These are phyloP conservation scores for Parotia lawesii DNA, from an alignment of 2,113 vertebrate genomes.

Conservation along the genomic window DNA sequence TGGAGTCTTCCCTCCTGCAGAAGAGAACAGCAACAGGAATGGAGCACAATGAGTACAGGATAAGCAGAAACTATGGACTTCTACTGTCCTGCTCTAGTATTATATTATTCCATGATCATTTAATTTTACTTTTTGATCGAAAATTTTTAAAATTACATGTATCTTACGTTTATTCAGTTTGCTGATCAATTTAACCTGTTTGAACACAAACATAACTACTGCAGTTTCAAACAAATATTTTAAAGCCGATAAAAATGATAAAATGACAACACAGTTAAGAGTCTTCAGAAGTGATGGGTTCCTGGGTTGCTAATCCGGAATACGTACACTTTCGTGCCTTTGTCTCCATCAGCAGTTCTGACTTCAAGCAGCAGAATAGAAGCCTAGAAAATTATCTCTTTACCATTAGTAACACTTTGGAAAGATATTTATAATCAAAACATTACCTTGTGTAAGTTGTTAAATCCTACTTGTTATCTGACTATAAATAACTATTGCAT, in stretches of 20 bases:
- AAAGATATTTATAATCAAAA: conserved; percentile 90
- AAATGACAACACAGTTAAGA: conserved; percentile 89
- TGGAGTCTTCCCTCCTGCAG: conserved; percentile 98
- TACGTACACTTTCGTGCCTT: conserved; percentile 99
- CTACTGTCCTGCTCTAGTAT: conserved; percentile 76
- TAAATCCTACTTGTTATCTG: conserved; percentile 72
- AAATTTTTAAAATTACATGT: conserved; percentile 76
- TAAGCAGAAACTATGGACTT: conserved; percentile 59
- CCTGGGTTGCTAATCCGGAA: conserved; percentile 99
- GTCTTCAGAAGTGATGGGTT: conserved; percentile 98
- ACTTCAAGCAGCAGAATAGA: conserved; percentile 99
- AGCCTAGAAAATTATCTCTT: conserved; percentile 99
- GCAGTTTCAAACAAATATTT: conserved; percentile 82
- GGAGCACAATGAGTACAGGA: conserved; percentile 73
- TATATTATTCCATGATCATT: conserved; percentile 76
- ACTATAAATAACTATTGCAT: conserved; percentile 71
- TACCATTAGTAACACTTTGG: conserved; percentile 99
- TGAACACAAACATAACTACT: conserved; percentile 84
- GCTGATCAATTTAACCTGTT: conserved; percentile 86
- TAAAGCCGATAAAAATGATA: conserved; percentile 88
- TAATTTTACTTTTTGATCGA: conserved; percentile 76
- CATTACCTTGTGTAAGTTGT: conserved; percentile 83
- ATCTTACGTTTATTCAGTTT: conserved; percentile 85
- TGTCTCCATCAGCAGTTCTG: conserved; percentile 99
- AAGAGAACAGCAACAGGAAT: conserved; percentile 97